Conservation (phyloP, 2,797 vertebrate genomes). For the Pipistrellus nathusii region DNA sequence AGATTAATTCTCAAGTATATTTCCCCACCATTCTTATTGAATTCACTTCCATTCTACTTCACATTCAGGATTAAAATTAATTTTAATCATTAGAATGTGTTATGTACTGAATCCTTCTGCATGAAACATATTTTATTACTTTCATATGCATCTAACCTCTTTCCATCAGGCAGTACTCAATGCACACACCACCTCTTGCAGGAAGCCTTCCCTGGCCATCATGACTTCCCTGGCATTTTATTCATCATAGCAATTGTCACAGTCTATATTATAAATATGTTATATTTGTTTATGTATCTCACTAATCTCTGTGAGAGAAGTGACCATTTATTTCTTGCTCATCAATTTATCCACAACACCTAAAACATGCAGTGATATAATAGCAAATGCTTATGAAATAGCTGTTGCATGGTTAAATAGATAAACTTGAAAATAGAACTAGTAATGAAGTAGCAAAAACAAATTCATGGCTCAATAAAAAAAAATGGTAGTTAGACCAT, state of each 20-base stretch:
- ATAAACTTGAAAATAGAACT: neutral
- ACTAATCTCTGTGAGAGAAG: neutral
- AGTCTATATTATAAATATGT: neutral
- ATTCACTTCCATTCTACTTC: neutral
- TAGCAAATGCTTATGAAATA: neutral
- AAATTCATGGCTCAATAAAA: neutral
- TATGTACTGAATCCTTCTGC: neutral
- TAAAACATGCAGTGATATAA: neutral
- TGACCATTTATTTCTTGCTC: neutral
- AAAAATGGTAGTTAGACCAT: neutral
- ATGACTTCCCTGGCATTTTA: neutral
- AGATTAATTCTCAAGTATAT: neutral
- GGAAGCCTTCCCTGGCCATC: neutral
- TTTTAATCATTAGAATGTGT: neutral
- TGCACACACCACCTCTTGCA: neutral
- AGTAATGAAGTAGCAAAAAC: slow-evolving; percentile 16
- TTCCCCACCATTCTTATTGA: neutral
- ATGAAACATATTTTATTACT: neutral
- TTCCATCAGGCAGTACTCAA: neutral
- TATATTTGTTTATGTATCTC: neutral
- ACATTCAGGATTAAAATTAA: neutral
- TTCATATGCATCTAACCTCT: neutral
- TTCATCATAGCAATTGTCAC: neutral
- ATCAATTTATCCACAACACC: neutral
- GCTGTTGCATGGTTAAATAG: neutral